phyloP scores from a whole-genome alignment of 2,888 invertebrate species.

The Coenonympha glycerion region DNA sequence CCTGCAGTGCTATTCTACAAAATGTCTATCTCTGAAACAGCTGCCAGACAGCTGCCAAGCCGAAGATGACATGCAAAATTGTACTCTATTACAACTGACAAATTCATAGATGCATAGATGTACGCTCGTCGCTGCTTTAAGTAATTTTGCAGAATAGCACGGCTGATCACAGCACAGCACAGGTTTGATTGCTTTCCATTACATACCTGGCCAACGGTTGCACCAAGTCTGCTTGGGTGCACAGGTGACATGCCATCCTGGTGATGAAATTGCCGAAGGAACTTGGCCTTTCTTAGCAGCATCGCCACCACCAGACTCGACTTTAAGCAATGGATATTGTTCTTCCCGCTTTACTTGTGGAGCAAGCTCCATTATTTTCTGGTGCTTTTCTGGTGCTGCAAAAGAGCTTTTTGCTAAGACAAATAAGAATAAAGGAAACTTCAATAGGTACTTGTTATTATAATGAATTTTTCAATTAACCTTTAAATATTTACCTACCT shows the following conservation, averaged over 20 bases:
- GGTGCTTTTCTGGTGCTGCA: neutral
- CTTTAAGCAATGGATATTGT: conserved; percentile 56
- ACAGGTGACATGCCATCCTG: conserved; percentile 46
- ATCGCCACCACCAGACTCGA: conserved; percentile 49
- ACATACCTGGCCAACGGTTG: conserved; percentile 57
- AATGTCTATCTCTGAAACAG: no score
- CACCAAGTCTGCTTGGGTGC: conserved; percentile 44
- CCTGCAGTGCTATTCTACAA: no score
- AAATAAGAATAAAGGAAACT: no score
- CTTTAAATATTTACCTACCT: neutral
- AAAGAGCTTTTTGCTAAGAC: neutral
- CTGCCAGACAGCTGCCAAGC: no score
- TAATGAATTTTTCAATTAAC: neutral
- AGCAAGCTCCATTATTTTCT: conserved; percentile 16
- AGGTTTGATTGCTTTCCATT: conserved; percentile 18
- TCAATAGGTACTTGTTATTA: neutral
- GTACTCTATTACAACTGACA: no score
- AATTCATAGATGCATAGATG: no score
- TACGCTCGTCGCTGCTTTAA: no score
- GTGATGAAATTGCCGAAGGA: conserved; percentile 30
- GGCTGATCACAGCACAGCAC: no score
- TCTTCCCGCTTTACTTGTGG: conserved; percentile 43
- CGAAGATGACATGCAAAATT: no score
- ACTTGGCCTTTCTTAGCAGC: conserved; percentile 25
- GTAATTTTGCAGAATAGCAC: no score